Percentiles rank a stretch among this genome's conserved stretches.
These are phyloP conservation scores for Caenorhabditis latens DNA, from an alignment of 1,140 invertebrate genomes.

Conservation along the genomic window DNA sequence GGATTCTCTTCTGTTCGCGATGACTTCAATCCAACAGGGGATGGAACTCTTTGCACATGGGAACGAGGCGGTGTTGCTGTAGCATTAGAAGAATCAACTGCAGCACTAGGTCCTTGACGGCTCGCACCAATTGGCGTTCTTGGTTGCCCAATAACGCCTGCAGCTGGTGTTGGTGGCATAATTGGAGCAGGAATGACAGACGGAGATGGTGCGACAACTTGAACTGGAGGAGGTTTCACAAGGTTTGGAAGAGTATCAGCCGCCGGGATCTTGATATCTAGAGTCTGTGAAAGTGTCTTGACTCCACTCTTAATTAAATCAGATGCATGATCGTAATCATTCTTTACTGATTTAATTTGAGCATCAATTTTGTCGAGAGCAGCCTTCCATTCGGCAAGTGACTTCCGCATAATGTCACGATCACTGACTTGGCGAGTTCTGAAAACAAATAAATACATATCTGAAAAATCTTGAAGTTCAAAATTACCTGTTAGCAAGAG, in stretches of 20 bases:
- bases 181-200: slow-evolving; percentile 30
- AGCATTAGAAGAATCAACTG: not conserved
- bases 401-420: slow-evolving; percentile 48
- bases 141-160: slow-evolving; percentile 24
- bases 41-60: slow-evolving; percentile 2
- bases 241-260: slow-evolving; percentile 32
- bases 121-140: slow-evolving; percentile 7
- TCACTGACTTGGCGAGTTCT: slow-evolving; percentile 55
- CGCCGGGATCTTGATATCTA: slow-evolving; percentile 27
- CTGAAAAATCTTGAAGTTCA: not conserved
- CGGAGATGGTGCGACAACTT: slow-evolving; percentile 35
- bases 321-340: slow-evolving; percentile 19
- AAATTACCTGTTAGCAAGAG: slow-evolving; percentile 12
- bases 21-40: not conserved
- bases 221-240: slow-evolving; percentile 42
- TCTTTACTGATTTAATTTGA: slow-evolving; percentile 4
- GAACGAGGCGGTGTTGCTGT: not conserved
- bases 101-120: not conserved
- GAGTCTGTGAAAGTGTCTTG: slow-evolving; percentile 21
- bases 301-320: slow-evolving; percentile 25
- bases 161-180: slow-evolving; percentile 12
- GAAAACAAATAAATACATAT: not conserved
- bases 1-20: not conserved
- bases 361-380: slow-evolving; percentile 31
- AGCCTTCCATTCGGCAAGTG: slow-evolving; percentile 52